Conservation (phyloP, 2,888 invertebrate species). For the Bibio marci region DNA sequence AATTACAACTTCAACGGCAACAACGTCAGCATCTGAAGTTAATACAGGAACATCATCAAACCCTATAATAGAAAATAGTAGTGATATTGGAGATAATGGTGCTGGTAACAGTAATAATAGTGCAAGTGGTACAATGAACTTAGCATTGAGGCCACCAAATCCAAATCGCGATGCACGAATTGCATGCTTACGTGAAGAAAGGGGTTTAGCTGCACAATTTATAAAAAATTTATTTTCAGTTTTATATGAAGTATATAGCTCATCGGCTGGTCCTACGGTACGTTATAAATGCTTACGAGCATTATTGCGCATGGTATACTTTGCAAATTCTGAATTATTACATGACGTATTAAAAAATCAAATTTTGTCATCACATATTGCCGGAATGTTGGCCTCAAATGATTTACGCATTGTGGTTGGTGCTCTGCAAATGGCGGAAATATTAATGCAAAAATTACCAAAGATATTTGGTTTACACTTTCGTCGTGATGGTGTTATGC, state of each 20-base stretch:
- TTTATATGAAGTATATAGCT: slow-evolving; percentile 95
- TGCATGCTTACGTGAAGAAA: slow-evolving; percentile 50
- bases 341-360: slow-evolving; percentile 51
- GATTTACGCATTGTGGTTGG: slow-evolving; percentile 94
- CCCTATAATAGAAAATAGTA: neutral
- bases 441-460: slow-evolving; percentile 90
- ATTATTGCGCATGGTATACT: slow-evolving; percentile 89
- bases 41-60: too few species aligned
- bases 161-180: slow-evolving; percentile 41
- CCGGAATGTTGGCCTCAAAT: slow-evolving; percentile 95
- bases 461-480: slow-evolving; percentile 92
- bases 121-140: slow-evolving; percentile 7
- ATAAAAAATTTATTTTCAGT: slow-evolving; percentile 79
- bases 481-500: slow-evolving; percentile 92
- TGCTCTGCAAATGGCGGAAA: slow-evolving; percentile 91
- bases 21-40: too few species aligned
- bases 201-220: slow-evolving; percentile 49
- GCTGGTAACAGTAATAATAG: neutral
- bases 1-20: neutral
- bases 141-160: slow-evolving; percentile 9
- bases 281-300: slow-evolving; percentile 94
- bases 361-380: slow-evolving; percentile 89
- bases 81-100: neutral
- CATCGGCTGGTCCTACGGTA: slow-evolving; percentile 93
- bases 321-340: slow-evolving; percentile 73